Percentiles rank a stretch among this genome's conserved stretches.
Conservation (phyloP, 1,140 invertebrate species). For the Halyomorpha halys region DNA sequence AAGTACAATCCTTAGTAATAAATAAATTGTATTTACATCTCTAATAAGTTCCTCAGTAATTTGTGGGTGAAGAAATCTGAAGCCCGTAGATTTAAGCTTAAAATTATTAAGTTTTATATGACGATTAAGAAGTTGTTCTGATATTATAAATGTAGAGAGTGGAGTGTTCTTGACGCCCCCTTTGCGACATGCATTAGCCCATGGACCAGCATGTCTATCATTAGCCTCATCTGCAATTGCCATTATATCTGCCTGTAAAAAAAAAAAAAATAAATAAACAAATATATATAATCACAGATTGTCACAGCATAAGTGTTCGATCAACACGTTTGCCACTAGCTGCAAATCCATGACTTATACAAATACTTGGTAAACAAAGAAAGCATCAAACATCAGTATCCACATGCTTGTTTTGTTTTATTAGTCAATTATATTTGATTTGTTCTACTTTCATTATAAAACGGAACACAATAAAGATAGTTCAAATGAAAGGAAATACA, state of each 20-base stretch:
- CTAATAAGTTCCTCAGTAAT: constrained; percentile 43
- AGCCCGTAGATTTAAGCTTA: constrained; percentile 50
- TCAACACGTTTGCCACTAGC: no score
- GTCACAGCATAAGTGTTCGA: no score
- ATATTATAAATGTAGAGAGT: constrained; percentile 72
- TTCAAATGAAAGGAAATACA: no score
- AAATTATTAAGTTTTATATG: constrained; percentile 63
- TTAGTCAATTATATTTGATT: no score
- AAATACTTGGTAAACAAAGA: no score
- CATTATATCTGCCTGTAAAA: constrained; percentile 53
- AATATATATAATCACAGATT: no score
- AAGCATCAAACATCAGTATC: no score
- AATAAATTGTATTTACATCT: background rate
- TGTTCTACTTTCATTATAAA: no score
- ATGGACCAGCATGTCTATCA: constrained; percentile 81
- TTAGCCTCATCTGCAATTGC: constrained; percentile 77
- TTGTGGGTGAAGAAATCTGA: constrained; percentile 44
- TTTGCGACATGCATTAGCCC: constrained; percentile 70
- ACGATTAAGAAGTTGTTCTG: constrained; percentile 67
- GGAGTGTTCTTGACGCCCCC: constrained; percentile 73
- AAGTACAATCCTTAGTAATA: background rate
- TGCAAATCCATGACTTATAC: no score
- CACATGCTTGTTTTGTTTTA: no score
- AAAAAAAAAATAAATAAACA: background rate
- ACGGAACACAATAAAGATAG: no score